Evolutionary conservation across 2,888 invertebrate genomes (phyloP), one percentile per base, ranked within the genome.

Genomic region (Aporophyla nigra): DNA sequence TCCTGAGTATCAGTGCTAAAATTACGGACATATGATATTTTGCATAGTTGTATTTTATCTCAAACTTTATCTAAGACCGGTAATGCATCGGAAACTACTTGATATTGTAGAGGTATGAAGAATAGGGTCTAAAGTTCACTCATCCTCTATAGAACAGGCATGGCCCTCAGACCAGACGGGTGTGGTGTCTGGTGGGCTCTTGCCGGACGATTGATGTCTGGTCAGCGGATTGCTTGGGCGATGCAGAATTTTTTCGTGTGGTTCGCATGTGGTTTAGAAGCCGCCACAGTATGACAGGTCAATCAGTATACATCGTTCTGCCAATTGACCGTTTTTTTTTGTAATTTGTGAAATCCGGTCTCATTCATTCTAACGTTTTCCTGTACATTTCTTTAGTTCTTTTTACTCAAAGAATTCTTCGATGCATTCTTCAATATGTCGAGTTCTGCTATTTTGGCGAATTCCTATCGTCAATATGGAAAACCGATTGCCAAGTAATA

Each of bases 401-500:
- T 5, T 21, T 12, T n/a, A 5, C 21, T 12, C 5, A 9, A 72
- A 27, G 27, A 24, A 19, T 46, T 74, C 19, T 62, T 46, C 10
- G 6, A 43, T 19, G 14, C 4, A 16, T 43, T n/a, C 40, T 49
- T 16, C 14, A 27, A 6, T 16, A 69, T 19, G 21, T 33, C 16
- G 54, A 56, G 16, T 56, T 16, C 12, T 43, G 21, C 43, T 12
- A 14, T 58, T 61, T 58, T 24, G 10, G 14, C 63, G 9, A 63
- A 53, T 74, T 40, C 53, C 63, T 43, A 33, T 80, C 51, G 54
- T 14, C 5, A 73, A 19, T 63, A 65, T 63, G 62, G 56, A 58
- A 81, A 80, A 61, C 74, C 61, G 3, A 65, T 76, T 51, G 27
- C 56, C 14, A 46, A 53, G 33, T 61, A 58, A 67, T 61, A 56